These are phyloP conservation scores for Montipora capricornis DNA, from an alignment of 64 coral and sea anemone genomes.

Conservation along the genomic window DNA sequence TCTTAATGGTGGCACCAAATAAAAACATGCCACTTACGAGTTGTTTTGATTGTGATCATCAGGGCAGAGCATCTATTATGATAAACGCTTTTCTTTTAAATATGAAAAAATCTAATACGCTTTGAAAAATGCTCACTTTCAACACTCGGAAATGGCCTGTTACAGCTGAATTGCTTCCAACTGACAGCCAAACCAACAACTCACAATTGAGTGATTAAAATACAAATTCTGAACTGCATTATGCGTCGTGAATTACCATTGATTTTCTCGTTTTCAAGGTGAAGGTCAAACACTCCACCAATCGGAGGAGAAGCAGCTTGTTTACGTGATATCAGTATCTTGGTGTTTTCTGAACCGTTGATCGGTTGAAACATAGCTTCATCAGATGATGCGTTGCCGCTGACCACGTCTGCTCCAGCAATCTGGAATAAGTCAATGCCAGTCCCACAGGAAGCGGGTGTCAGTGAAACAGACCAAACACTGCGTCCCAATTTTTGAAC, in stretches of 20 bases:
- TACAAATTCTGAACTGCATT: background rate
- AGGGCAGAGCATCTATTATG: no score
- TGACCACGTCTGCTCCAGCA: conserved; percentile 29
- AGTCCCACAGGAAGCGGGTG: conserved; percentile 72
- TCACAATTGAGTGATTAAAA: no score
- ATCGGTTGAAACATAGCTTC: conserved; percentile 27
- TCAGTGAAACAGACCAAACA: conserved; percentile 58
- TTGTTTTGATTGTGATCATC: no score
- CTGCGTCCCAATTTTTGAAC: conserved; percentile 49
- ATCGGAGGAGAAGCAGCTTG: conserved; percentile 63
- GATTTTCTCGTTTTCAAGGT: conserved; percentile 26
- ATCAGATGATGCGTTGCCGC: conserved; percentile 49
- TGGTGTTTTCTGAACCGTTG: conserved; percentile 25
- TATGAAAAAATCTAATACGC: no score
- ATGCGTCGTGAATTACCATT: conserved; percentile 4
- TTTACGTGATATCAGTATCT: conserved; percentile 52
- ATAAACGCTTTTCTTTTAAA: no score
- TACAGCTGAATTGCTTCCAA: no score
- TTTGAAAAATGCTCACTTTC: no score
- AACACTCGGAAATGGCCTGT: no score
- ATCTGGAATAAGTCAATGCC: conserved; percentile 57
- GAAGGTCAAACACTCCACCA: conserved; percentile 69
- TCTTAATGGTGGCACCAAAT: no score
- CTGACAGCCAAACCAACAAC: no score
- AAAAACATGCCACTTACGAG: no score